Evolutionary conservation across 2,888 invertebrate species (phyloP).

Genomic region (Danaus chrysippus): DNA sequence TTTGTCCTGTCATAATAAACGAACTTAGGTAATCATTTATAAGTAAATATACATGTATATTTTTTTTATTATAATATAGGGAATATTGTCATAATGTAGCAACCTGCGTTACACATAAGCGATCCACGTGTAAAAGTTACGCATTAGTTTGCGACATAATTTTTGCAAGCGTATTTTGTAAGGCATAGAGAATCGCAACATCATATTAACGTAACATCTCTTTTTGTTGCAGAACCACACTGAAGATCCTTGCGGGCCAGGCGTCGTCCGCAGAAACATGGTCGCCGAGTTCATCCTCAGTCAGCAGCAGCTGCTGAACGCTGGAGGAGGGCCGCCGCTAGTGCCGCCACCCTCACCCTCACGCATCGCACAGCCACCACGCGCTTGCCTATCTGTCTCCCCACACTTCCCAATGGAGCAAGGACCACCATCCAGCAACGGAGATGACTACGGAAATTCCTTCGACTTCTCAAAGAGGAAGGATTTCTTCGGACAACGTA

Average conservation of each 20-base stretch:
- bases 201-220: slow-evolving; percentile 51
- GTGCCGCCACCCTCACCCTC: slow-evolving; percentile 61
- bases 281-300: slow-evolving; percentile 92
- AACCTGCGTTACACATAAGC: slow-evolving; percentile 63
- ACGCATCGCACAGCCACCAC: slow-evolving; percentile 59
- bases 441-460: slow-evolving; percentile 67
- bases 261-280: slow-evolving; percentile 85
- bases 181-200: slow-evolving; percentile 48
- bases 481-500: slow-evolving; percentile 92
- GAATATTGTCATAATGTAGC: slow-evolving; percentile 60
- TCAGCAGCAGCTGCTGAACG: slow-evolving; percentile 78
- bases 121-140: slow-evolving; percentile 62
- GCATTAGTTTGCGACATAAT: slow-evolving; percentile 63
- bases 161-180: slow-evolving; percentile 67
- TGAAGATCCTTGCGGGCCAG: slow-evolving; percentile 72
- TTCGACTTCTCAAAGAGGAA: slow-evolving; percentile 85
- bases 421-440: slow-evolving; percentile 49
- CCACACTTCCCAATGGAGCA: slow-evolving; percentile 75
- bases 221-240: slow-evolving; percentile 71
- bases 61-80: slow-evolving; percentile 54
- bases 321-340: slow-evolving; percentile 56
- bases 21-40: slow-evolving; percentile 62
- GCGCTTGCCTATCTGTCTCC: slow-evolving; percentile 63
- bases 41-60: no score
- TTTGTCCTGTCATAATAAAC: slow-evolving; percentile 47